Conservation (phyloP, 2,888 invertebrate genomes). For the Caenorhabditis uteleia region DNA sequence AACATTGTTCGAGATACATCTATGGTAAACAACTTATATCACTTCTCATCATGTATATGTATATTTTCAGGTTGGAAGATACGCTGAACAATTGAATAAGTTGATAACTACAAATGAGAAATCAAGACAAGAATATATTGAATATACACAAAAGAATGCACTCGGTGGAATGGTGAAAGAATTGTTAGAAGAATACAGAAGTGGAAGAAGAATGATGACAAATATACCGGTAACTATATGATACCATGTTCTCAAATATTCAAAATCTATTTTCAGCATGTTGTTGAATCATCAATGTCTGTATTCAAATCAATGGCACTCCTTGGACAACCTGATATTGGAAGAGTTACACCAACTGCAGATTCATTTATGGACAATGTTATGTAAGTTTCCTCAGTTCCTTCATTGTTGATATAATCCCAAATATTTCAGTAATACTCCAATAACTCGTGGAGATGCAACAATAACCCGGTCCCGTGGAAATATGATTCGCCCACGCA, state of each 20-base stretch:
- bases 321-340: constrained; percentile 7
- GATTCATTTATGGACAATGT: constrained; percentile 6
- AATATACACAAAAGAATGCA: constrained; percentile 8
- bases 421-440: constrained; percentile 19
- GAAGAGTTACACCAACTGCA: constrained; percentile 1
- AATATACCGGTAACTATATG: too few species aligned
- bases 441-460: constrained; percentile 16
- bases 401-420: neutral
- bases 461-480: constrained; percentile 19
- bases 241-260: neutral
- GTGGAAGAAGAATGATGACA: too few species aligned
- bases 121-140: constrained; percentile 11
- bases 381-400: constrained; percentile 9
- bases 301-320: constrained; percentile 2
- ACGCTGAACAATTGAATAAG: constrained; percentile 15
- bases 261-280: neutral
- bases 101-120: constrained; percentile 6
- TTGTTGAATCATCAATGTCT: constrained; percentile 15
- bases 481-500: constrained; percentile 22
- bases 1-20: constrained; percentile 39
- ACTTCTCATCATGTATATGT: too few species aligned
- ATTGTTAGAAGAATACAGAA: neutral
- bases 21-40: too few species aligned
- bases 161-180: constrained; percentile 18
- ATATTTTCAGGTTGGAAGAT: too few species aligned